A percentile compares a stretch with the other conserved stretches of the same genome.
Conservation (phyloP, 2,113 vertebrate genomes). For the Sceloporus undulatus region DNA sequence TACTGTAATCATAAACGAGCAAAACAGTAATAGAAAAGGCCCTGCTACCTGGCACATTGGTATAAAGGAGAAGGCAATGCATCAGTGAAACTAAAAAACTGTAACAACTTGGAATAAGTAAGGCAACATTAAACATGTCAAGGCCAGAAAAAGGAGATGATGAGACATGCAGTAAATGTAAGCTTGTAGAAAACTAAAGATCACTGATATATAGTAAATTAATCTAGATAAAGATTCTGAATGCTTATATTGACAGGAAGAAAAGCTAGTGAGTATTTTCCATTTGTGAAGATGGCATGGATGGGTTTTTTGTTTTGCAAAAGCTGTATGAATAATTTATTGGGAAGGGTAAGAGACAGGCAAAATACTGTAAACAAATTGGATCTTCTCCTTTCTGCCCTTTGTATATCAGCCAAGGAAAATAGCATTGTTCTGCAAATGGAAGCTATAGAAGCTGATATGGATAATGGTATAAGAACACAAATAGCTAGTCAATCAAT, state of each 20-base stretch:
- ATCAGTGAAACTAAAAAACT: neutral
- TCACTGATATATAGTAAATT: neutral
- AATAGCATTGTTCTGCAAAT: neutral
- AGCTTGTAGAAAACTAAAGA: neutral
- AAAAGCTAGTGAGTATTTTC: neutral
- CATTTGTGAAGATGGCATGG: neutral
- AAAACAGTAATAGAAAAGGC: neutral
- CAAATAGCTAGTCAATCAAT: neutral
- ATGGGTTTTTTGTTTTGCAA: conserved; percentile 6
- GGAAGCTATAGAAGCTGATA: neutral
- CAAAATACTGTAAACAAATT: neutral
- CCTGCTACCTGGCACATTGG: neutral
- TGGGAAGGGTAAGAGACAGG: neutral
- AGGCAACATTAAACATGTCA: conserved; percentile 10
- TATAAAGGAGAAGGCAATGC: neutral
- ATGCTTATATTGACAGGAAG: neutral
- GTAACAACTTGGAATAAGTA: neutral
- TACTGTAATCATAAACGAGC: neutral
- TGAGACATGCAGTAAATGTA: neutral
- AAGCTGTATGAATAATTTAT: conserved; percentile 20
- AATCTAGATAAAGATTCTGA: neutral
- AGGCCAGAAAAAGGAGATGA: neutral
- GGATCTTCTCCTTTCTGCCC: neutral
- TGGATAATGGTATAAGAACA: neutral
- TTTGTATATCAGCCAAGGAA: neutral